Base-by-base conservation (phyloP, 2,888 invertebrate species). In the Odontocolon sp. region DNA sequence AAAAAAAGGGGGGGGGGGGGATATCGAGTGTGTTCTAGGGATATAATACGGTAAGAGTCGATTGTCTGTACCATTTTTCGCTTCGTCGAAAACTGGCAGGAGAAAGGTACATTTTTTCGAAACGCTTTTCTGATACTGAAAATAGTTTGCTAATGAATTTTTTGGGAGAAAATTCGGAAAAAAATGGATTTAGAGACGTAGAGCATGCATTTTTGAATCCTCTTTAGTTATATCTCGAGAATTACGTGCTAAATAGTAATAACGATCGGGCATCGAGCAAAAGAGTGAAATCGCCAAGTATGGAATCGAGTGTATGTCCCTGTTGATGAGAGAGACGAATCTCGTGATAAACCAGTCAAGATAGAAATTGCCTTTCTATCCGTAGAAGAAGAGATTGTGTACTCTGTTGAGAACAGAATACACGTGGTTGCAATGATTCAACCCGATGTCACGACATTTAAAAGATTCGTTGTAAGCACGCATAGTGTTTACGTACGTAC, bases 351-450 rank as follows among this genome's bases (percentile, higher is more conserved):
- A 75, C 70, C 57, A 75, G 66, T 70, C 75, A 70, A 42, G 52
- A 70, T 70, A 42, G 69, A 66, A 75, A 75, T 75, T 75, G 70
- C 70, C 75, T 75, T 70, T 75, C 64, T 59, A 69, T 64, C 52
- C 42, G 42, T 54, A 66, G 52, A 59, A 64, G 50, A 52, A 64
- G 42, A 75, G 40, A 75, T 63, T 70, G 63, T 75, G 36, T 54
- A 64, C 40, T 63, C 18, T 14, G 42, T 45, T 68, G 42, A 69
- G 42, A 64, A 69, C 56, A 64, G 36, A 59, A 75, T 64, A 59
- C 64, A 75, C 75, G 70, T 50, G 64, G 70, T 69, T 66, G 75
- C 70, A 75, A 75, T 75, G 69, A 75, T 75, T 75, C 70, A 75
- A 69, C 57, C 26, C 59, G 64, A 52, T 59, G 75, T 66, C 75